phyloP scores from a whole-genome alignment of 30 jellyfish, hydroid and myxozoan species.

The Turritopsis dohrnii region DNA sequence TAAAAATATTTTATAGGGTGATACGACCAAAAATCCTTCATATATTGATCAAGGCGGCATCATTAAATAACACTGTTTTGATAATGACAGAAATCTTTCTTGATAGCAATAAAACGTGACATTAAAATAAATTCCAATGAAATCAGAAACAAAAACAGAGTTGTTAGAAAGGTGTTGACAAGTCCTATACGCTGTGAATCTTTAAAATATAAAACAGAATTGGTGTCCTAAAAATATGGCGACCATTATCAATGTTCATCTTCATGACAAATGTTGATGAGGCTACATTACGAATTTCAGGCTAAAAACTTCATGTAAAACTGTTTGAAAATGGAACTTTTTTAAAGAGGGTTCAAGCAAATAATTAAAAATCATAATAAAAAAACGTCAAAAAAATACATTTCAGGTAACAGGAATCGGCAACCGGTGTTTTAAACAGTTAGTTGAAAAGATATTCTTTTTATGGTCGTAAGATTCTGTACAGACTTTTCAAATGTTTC shows the following conservation, averaged over 20 bases:
- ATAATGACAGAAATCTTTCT: neutral
- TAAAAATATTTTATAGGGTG: too few species aligned
- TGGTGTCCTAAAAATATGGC: too few species aligned
- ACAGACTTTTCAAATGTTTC: too few species aligned
- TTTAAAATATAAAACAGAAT: neutral
- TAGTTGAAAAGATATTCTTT: too few species aligned
- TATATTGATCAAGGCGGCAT: neutral
- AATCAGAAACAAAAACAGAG: too few species aligned
- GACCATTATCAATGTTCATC: neutral
- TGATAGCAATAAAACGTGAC: neutral
- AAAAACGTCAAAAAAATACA: too few species aligned
- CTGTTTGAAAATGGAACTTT: neutral
- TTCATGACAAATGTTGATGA: neutral
- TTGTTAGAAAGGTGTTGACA: too few species aligned
- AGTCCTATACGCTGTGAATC: neutral
- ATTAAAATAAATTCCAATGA: neutral
- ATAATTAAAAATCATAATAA: too few species aligned
- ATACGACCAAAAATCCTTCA: too few species aligned
- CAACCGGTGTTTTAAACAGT: neutral
- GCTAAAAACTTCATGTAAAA: too few species aligned
- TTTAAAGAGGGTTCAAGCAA: too few species aligned
- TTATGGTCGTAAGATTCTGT: neutral
- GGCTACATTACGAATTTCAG: neutral
- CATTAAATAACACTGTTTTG: neutral
- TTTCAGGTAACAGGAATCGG: neutral